Evolutionary conservation across 1,140 invertebrate species (phyloP).

Genomic region (Maniola jurtina): DNA sequence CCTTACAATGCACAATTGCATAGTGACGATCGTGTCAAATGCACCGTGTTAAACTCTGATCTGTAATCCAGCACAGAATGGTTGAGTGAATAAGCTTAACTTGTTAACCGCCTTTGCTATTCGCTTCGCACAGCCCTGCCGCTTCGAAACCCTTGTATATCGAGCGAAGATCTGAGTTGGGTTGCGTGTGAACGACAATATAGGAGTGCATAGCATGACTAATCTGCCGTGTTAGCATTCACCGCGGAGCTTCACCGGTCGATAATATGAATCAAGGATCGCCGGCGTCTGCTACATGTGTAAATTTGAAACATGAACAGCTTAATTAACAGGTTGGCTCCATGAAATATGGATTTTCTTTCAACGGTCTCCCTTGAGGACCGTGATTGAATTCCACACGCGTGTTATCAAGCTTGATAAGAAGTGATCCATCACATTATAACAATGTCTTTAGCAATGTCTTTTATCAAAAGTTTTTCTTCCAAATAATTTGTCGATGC

Average conservation of each 20-base stretch:
- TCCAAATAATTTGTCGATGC: no score
- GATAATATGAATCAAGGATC: conserved; percentile 48
- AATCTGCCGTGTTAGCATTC: conserved; percentile 59
- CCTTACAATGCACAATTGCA: no score
- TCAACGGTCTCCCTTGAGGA: background rate
- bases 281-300: conserved; percentile 30
- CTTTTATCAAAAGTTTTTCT: no score
- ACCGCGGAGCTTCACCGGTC: conserved; percentile 35
- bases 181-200: conserved; percentile 54
- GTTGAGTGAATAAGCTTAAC: no score
- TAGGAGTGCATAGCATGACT: conserved; percentile 55
- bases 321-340: conserved; percentile 32
- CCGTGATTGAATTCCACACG: background rate
- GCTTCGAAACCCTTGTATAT: conserved; percentile 30
- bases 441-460: no score
- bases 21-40: no score
- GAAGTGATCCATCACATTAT: no score
- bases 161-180: conserved; percentile 41
- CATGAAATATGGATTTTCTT: conserved; percentile 13
- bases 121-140: background rate
- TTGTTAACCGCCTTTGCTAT: background rate
- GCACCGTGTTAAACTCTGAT: no score
- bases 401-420: background rate
- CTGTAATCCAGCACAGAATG: no score
- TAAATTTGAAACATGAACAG: conserved; percentile 37